A percentile compares a stretch with the other conserved stretches of the same genome.
Conservation (phyloP, 2,797 vertebrate species). For the Syngnathus rostellatus region DNA sequence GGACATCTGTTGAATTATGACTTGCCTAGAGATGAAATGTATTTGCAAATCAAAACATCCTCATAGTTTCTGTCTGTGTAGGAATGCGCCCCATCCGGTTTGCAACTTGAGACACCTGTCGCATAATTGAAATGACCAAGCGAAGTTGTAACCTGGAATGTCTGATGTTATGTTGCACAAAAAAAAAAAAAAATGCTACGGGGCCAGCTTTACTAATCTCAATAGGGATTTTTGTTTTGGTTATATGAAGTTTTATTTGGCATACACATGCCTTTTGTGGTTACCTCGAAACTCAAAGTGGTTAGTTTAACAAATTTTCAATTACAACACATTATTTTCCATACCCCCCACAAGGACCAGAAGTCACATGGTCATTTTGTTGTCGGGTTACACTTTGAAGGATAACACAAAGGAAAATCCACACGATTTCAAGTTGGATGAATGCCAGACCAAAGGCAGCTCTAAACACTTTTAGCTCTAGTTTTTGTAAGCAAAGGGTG, state of each 20-base stretch:
- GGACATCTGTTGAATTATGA: background rate
- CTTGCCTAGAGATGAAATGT: background rate
- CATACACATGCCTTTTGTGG: background rate
- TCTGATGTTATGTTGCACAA: background rate
- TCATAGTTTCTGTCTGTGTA: background rate
- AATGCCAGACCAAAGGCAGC: background rate
- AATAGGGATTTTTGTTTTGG: background rate
- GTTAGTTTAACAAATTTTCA: background rate
- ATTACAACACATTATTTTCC: background rate
- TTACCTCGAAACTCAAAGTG: background rate
- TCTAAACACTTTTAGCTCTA: too few relatives aligned
- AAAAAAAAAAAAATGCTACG: background rate
- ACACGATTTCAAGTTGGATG: background rate
- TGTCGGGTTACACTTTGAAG: background rate
- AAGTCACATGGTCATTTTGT: background rate
- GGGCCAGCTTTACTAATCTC: background rate
- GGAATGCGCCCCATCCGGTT: background rate
- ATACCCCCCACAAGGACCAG: background rate
- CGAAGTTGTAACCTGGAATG: background rate
- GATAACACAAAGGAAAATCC: background rate
- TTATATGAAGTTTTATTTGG: background rate
- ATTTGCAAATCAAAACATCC: background rate
- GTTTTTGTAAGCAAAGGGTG: too few relatives aligned
- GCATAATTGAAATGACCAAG: background rate
- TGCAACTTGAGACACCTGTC: background rate